Conservation (phyloP, 2,888 invertebrate genomes). For the Cataglyphis rosenhaueri region DNA sequence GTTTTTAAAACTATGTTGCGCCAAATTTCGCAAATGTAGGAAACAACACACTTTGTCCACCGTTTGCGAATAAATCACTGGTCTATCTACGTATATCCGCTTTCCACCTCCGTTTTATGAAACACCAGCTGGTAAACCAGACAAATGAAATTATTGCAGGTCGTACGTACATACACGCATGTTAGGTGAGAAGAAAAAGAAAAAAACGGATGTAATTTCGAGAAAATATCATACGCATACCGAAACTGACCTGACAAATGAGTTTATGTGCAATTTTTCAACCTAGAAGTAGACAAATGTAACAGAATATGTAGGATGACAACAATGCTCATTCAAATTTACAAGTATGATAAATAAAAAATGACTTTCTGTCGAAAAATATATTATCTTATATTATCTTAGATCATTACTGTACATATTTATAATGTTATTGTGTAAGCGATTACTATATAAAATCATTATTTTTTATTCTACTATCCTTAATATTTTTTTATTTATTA, state of each 20-base stretch:
- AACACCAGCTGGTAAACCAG: slow-evolving; percentile 25
- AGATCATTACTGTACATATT: not conserved
- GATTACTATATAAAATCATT: not conserved
- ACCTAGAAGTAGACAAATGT: not conserved
- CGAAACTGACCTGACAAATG: slow-evolving; percentile 6
- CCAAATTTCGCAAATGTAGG: slow-evolving; percentile 2
- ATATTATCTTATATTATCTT: not conserved
- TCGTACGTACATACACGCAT: not conserved
- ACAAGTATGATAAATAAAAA: not conserved
- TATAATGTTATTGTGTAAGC: not conserved
- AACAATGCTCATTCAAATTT: not conserved
- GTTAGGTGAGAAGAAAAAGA: not conserved
- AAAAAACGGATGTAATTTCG: not conserved
- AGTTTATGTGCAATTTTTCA: slow-evolving; percentile 3
- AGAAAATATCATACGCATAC: not conserved
- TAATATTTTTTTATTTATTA: not conserved
- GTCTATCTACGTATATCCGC: not conserved
- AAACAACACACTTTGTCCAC: slow-evolving; percentile 13
- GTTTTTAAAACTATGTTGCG: not conserved
- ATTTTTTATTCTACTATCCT: not conserved
- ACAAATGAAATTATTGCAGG: slow-evolving; percentile 45
- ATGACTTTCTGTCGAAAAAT: not conserved
- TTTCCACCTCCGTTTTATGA: slow-evolving; percentile 16
- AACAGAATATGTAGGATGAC: not conserved
- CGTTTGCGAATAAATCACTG: slow-evolving; percentile 29